Base-by-base conservation (phyloP, 2,113 vertebrate species). In the Procavia capensis region DNA sequence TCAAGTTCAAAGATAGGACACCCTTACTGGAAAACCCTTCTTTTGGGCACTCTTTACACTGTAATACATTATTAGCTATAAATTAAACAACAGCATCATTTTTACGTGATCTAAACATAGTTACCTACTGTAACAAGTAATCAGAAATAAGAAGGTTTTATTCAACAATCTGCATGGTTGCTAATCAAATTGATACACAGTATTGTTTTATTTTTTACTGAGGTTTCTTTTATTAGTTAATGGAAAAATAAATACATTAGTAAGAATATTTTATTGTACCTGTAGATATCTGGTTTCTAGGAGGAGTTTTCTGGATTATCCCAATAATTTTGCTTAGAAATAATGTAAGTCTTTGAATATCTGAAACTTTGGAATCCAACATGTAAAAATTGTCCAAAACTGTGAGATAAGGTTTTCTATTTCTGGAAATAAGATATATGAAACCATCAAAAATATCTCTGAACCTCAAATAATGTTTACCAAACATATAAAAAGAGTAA, bases 291-390 rank as follows among this genome's bases (percentile, higher is more conserved):
- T 92, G 59, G 19, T 54, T 72, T 88, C 90, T 66, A 57, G 39
- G 20, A 93, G 43, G 36, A 34, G 10, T 66, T 87, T 92, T 57
- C 61, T 85, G 25, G 27, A 70, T 82, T 10, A 92, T 3, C 2
- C 5, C 66, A 79, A 92, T 25, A 85, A 82, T 84, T 92, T 96
- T 76, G 34, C 27, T 89, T 88, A 80, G 43, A 94, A 85, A 88
- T 31, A 82, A 39, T 72, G 11, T 72, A 90, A 29, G 36, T 27
- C 29, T 95, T 85, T 82, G 10, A 41, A 74, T 29, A 79, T 85
- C 39, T 92, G n/a, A 27, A 89, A 90, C 50, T 17, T 86, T 88
- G 1, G 16, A 76, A n/a, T 86, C 36, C 0, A 85, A 39, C 9
- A 2, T 47, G 36, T 47, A 74, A 2, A n/a, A 24, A 63, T 92